These are phyloP conservation scores for Myiagra hebetior DNA, from an alignment of 2,113 vertebrate genomes.

Conservation along the genomic window DNA sequence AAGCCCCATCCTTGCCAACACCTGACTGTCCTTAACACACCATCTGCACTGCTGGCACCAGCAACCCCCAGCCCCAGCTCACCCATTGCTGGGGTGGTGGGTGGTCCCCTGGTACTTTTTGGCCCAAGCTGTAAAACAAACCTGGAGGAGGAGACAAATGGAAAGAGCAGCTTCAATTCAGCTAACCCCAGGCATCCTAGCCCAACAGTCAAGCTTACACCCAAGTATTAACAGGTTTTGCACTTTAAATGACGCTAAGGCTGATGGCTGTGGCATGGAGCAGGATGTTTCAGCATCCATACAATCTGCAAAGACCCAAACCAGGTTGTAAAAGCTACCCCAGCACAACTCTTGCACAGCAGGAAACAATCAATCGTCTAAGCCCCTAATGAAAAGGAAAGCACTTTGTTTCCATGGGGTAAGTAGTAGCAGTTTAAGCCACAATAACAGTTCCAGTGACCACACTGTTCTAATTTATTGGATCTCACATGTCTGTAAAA, in stretches of 20 bases:
- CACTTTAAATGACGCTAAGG: not conserved
- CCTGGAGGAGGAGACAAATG: not conserved
- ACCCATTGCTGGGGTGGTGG: not conserved
- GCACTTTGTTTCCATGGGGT: constrained; percentile 44
- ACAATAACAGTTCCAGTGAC: constrained; percentile 48
- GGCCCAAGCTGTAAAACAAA: not conserved
- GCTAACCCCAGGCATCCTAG: not conserved
- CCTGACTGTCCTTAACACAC: not conserved
- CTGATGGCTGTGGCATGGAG: not conserved
- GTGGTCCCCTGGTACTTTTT: not conserved
- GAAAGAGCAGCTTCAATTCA: not conserved
- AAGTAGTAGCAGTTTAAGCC: constrained; percentile 42
- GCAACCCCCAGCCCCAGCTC: not conserved
- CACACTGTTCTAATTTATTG: constrained; percentile 6
- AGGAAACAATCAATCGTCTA: constrained; percentile 25
- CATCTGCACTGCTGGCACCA: not conserved
- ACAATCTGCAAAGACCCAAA: not conserved
- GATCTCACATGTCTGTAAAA: not conserved
- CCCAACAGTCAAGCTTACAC: not conserved
- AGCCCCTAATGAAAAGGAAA: constrained; percentile 10
- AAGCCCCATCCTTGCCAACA: not conserved
- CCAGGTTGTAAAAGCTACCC: not conserved
- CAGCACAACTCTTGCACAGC: not conserved
- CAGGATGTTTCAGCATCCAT: not conserved
- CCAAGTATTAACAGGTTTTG: not conserved